Base-by-base conservation (phyloP, 2,113 vertebrate species). In the Cinclus cinclus region DNA sequence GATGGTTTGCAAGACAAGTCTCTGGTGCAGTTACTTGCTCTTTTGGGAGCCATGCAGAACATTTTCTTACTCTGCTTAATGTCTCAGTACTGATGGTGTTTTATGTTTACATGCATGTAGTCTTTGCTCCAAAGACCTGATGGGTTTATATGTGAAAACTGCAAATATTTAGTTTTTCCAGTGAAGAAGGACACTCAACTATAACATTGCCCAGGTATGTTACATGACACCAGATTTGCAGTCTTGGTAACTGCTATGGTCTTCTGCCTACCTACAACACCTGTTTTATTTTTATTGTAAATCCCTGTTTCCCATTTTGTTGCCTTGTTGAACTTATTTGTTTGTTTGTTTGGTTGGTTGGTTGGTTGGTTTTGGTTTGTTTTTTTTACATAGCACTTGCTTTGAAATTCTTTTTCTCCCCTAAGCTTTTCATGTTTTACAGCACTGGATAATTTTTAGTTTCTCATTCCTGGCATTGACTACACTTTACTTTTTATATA, bases 151-250 rank as follows among this genome's bases (percentile, higher is more conserved):
- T 6, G 31, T 10, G 9, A 35, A 16, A 17, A 60, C 15, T 9
- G 15, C 20, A 63, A 77, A 74, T 5, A 7, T 50, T 83, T 15
- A 35, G 13, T 16, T 77, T 76, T 17, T 8, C 17, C 28, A 41
- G 8, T 28, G 25, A 68, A 81, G 58, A 10, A n/a, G 13, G 4
- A 64, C 31, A 42, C 7, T 35, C 20, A 42, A 14, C 49, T 35
- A 3, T 50, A 53, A 20, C 0, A 0, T 56, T 70, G 63, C 13
- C 22, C 28, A 42, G 14, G 8, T 39, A 27, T 4, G 4, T 20
- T 90, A 15, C 2, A 2, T 63, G 19, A 52, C 50, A 86, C 22
- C 28, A 69, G 4, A 4, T 46, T 31, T 2, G 0, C 31, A 77
- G 24, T 33, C 87, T 18, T 67, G 9, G 13, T 65, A 59, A 35